phyloP scores from a whole-genome alignment of 2,113 vertebrate genomes.

The Oreochromis spilurus region DNA sequence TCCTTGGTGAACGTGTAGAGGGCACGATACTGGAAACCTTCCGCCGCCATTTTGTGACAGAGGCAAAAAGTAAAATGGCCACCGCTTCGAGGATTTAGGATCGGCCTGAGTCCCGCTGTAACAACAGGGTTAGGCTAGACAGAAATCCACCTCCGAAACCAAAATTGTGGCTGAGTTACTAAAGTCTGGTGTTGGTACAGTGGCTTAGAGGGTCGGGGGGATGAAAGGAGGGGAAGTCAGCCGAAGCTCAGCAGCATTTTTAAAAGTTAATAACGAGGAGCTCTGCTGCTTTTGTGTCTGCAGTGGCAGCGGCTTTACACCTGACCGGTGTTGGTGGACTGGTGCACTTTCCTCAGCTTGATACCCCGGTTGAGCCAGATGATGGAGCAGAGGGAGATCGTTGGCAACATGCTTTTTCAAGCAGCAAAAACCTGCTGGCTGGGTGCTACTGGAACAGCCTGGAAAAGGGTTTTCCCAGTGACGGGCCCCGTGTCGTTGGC shows the following conservation, averaged over 20 bases:
- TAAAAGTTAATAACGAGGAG: constrained; percentile 19
- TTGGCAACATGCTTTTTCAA: constrained; percentile 84
- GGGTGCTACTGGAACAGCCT: constrained; percentile 31
- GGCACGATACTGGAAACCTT: constrained; percentile 88
- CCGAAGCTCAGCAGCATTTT: constrained; percentile 64
- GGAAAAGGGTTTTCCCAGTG: background rate
- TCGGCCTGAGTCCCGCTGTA: constrained; percentile 4
- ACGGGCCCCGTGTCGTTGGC: constrained; percentile 8
- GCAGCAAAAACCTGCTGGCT: constrained; percentile 41
- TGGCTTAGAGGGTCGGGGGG: background rate
- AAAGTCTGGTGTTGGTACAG: background rate
- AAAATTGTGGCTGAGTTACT: constrained; percentile 26
- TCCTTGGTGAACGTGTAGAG: constrained; percentile 85
- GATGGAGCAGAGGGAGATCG: constrained; percentile 82
- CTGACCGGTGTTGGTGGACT: constrained; percentile 65
- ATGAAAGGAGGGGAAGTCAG: constrained; percentile 22
- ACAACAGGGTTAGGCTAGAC: background rate
- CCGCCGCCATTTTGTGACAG: constrained; percentile 70
- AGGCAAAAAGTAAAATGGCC: constrained; percentile 51
- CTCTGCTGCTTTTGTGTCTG: background rate
- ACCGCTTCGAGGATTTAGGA: constrained; percentile 13
- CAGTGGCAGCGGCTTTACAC: constrained; percentile 47
- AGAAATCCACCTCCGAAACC: constrained; percentile 21
- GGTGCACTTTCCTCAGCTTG: constrained; percentile 80
- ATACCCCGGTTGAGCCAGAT: constrained; percentile 84